These are phyloP conservation scores for Rhipidura dahli DNA, from an alignment of 2,113 vertebrate genomes.

Conservation along the genomic window DNA sequence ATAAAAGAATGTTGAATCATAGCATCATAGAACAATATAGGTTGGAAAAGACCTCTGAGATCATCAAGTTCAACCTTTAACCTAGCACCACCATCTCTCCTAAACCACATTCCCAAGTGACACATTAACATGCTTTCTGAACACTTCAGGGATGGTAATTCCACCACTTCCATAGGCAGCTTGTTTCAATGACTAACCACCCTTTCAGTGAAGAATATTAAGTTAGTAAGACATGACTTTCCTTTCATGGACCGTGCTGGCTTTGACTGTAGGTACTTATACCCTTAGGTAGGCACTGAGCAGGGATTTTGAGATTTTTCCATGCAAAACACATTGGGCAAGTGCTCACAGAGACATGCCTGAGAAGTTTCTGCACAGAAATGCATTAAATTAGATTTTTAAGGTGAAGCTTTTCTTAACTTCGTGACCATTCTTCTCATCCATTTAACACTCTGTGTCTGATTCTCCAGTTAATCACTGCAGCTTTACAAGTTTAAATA, in stretches of 20 bases:
- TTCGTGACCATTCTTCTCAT: not conserved
- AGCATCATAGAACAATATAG: not conserved
- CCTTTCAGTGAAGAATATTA: not conserved
- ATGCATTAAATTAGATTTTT: not conserved
- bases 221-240: not conserved
- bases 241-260: not conserved
- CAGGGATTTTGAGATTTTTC: not conserved
- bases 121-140: not conserved
- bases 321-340: not conserved
- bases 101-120: not conserved
- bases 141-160: not conserved
- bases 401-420: not conserved
- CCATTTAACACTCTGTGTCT: not conserved
- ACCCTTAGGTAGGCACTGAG: not conserved
- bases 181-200: not conserved
- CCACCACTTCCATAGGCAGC: not conserved
- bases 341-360: not conserved
- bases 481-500: not conserved
- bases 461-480: not conserved
- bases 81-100: not conserved
- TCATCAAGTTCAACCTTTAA: not conserved
- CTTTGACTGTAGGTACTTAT: not conserved
- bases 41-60: not conserved
- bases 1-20: not conserved
- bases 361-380: not conserved